Evolutionary conservation across 2,113 vertebrate genomes (phyloP), one percentile per base, ranked within the genome.

Genomic region (Gasterosteus aculeatus): DNA sequence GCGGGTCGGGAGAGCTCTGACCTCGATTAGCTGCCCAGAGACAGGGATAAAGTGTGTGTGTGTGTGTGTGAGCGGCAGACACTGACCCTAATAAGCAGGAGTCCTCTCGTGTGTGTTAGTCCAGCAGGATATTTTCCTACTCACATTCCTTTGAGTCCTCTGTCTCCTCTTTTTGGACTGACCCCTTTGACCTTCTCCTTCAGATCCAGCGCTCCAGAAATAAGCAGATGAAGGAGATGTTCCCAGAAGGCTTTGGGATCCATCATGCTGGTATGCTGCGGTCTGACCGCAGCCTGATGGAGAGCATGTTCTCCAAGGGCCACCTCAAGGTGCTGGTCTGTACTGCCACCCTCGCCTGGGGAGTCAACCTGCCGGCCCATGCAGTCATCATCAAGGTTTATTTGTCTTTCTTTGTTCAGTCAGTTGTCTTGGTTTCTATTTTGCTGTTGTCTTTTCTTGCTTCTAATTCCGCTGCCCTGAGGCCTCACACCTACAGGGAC

Each of bases 291-390:
- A 97, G 72, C 80, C 88, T 99, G 81, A 98, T 98, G 93, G 98
- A 99, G 91, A 97, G 86, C 90, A 93, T 97, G 91, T 99, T 99
- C 94, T 97, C 97, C 56, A 95, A 93, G 61, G 97, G 98, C 5
- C 94, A 97, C 85, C 92, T 99, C 72, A 99, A 98, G 94, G 97
- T 98, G 38, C 90, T 99, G 12, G 95, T 99, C 72, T 99, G 96
- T 61, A 99, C 98, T 42, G 98, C 98, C 70, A 99, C 98, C 0
- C 93, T 99, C 10, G 98, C 98, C 86, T 99, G 98, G 98, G 98
- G 98, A 79, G 98, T 99, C 90, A 99, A 99, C 95, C 95, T 99
- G 88, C 98, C 98, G n/a, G 98, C 98, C 35, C 98, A 99, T 64
- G 98, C 98, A 49, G 98, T 99, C 85, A 96, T 99, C 91, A 99